Base-by-base conservation (phyloP, 2,888 invertebrate species). In the Smittia sp. region DNA sequence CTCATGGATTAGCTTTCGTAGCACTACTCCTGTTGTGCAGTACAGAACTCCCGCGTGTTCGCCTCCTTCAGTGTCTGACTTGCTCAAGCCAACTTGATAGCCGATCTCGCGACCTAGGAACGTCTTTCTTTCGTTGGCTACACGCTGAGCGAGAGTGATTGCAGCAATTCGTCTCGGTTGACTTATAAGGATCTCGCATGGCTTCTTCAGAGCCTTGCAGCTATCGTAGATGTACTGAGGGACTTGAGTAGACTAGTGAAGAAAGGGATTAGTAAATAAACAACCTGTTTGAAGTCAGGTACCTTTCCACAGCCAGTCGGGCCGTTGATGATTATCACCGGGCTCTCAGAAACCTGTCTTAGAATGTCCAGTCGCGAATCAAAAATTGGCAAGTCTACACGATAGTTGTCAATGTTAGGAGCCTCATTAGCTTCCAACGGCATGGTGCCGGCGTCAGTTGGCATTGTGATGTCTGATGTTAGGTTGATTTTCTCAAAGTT, bases 121-220 rank as follows among this genome's bases (percentile, higher is more conserved):
- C 94, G 96, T 96, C 0, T 87, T 86, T 75, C 96, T 84, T 81
- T 97, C 96, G 13, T 88, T 83, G 75, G 92, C 90, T 1, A 98
- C 96, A 76, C 96, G 85, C 76, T 86, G 87, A 0, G 97, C 92
- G 74, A 98, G 91, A 77, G 93, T 94, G 72, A 93, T 90, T 13
- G 98, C 96, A 7, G 97, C 98, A 77, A 98, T 94, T 78, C 93
- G 87, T 74, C 98, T 86, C 0, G 98, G 98, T 79, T 98, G 97
- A 0, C 98, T 98, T 0, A 97, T 94, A 54, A 92, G 84, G 76
- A 98, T 94, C 80, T 94, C 96, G 79, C 95, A 96, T 67, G 86
- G 86, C 73, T 84, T 83, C 25, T 86, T 85, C 24, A 85, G 85
- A 63, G 86, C 83, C 73, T 85, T 88, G 76, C 87, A 88, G 76